Evolutionary conservation across 1,140 invertebrate species (phyloP), one percentile per base, ranked within the genome.

Genomic region (Conus ventricosus): DNA sequence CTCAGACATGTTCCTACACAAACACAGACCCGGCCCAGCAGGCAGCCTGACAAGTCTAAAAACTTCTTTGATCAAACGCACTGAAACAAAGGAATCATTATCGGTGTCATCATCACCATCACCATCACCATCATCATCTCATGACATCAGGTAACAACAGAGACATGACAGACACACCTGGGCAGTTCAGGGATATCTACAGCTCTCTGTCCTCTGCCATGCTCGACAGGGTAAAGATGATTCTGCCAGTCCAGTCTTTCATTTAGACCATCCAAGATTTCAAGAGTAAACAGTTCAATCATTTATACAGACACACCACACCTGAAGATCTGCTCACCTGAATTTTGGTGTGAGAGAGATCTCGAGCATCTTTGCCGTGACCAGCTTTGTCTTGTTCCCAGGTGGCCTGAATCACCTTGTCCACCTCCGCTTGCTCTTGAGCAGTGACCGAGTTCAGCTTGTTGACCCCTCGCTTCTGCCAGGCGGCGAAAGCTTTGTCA

Each of bases 341-440:
- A 13, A 93, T 91, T 53, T 81, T 83, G 53, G 63, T 88, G 83
- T 91, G 92, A 10, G 76, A 85, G 0, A 93, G 78, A 51, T 85
- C 63, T 0, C 39, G 23, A 39, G 91, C 93, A 91, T 93, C 92
- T 17, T 87, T 84, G 10, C 92, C 92, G 71, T 89, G 85, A 39
- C 91, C 91, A 84, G 91, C 90, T 23, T 88, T 84, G 5, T 91
- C 80, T 51, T 67, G 51, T 13, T 90, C 60, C 92, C 92, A 93
- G 6, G 93, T 93, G 51, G 88, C 87, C 23, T 87, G 55, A 0
- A 92, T 90, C 10, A 93, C 27, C 5, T 90, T 87, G n/a, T 88
- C 86, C n/a, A 93, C 80, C 15, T 89, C 90, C 23, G 90, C 17
- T 20, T 20, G 27, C 23, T 85, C 84, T 23, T 71, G 27, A 23